These are phyloP conservation scores for Ditylenchus dipsaci DNA, from an alignment of 1,140 invertebrate genomes.

Conservation along the genomic window DNA sequence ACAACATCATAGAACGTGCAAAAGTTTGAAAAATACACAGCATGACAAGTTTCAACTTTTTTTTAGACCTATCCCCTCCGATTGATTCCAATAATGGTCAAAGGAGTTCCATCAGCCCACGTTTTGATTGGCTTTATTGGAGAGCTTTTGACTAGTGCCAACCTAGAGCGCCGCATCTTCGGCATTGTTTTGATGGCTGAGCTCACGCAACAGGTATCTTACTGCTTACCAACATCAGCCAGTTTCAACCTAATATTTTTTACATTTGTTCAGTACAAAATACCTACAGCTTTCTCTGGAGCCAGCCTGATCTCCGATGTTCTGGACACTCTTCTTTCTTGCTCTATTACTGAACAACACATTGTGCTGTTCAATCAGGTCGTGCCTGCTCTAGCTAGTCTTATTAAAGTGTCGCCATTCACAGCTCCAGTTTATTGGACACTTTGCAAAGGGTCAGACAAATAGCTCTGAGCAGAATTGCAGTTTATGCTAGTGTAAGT, in stretches of 20 bases:
- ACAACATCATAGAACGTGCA: no score
- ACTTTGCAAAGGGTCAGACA: conserved; percentile 24
- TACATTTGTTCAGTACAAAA: conserved; percentile 40
- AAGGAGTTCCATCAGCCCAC: conserved; percentile 40
- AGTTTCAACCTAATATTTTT: background rate
- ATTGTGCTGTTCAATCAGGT: conserved; percentile 37
- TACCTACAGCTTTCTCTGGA: conserved; percentile 31
- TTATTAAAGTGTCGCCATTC: conserved; percentile 32
- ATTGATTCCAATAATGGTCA: conserved; percentile 39
- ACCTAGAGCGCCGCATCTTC: conserved; percentile 36
- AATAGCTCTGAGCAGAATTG: conserved; percentile 22
- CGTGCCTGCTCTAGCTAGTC: conserved; percentile 25
- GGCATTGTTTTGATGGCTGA: conserved; percentile 36
- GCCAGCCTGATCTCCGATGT: conserved; percentile 39
- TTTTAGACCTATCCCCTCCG: conserved; percentile 39
- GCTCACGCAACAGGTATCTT: conserved; percentile 22
- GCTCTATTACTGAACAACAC: conserved; percentile 17
- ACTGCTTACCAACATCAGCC: background rate
- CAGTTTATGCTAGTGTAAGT: conserved; percentile 21
- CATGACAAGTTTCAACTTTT: no score
- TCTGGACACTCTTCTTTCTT: conserved; percentile 19
- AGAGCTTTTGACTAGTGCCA: conserved; percentile 23
- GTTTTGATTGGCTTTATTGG: conserved; percentile 30
- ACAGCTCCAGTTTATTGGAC: conserved; percentile 23
- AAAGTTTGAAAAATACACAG: no score